phyloP scores from a whole-genome alignment of 2,113 vertebrate genomes.

The Ptychochromis oligacanthus region DNA sequence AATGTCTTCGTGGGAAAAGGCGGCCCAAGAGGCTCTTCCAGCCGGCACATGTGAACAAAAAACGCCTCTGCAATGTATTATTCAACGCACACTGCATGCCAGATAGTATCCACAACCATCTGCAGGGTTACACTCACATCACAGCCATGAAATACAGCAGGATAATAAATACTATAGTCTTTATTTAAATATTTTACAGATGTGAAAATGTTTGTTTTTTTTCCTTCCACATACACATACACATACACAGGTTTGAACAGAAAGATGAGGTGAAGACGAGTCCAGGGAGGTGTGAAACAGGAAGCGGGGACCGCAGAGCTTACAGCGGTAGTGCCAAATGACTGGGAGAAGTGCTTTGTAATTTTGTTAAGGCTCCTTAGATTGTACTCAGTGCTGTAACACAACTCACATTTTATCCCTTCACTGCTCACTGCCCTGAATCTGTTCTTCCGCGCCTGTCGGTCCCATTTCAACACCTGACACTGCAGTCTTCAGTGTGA shows the following conservation, averaged over 20 bases:
- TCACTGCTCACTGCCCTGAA: not conserved
- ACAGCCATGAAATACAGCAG: conserved; percentile 19
- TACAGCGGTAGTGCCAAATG: conserved; percentile 9
- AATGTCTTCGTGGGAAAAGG: conserved; percentile 3
- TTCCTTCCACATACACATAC: conserved; percentile 84
- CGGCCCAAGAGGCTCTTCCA: not conserved
- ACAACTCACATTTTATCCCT: conserved; percentile 8
- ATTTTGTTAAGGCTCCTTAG: conserved; percentile 61
- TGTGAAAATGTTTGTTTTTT: conserved; percentile 85
- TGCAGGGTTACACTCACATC: not conserved
- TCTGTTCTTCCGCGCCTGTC: not conserved
- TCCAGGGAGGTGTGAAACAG: conserved; percentile 15
- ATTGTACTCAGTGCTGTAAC: conserved; percentile 50
- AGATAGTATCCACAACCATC: not conserved
- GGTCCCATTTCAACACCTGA: not conserved
- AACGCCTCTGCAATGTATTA: not conserved
- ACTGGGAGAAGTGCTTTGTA: conserved; percentile 39
- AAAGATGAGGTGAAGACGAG: not conserved
- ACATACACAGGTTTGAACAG: conserved; percentile 55
- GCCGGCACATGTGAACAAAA: not conserved
- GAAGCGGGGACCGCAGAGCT: conserved; percentile 15
- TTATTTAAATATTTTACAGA: conserved; percentile 97
- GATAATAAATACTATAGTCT: conserved; percentile 91
- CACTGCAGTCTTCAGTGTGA: not conserved
- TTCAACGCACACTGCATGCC: not conserved